Percentiles rank a stretch among this genome's conserved stretches.
These are phyloP conservation scores for Heliconius charithonia DNA, from an alignment of 2,888 invertebrate species.

Conservation along the genomic window DNA sequence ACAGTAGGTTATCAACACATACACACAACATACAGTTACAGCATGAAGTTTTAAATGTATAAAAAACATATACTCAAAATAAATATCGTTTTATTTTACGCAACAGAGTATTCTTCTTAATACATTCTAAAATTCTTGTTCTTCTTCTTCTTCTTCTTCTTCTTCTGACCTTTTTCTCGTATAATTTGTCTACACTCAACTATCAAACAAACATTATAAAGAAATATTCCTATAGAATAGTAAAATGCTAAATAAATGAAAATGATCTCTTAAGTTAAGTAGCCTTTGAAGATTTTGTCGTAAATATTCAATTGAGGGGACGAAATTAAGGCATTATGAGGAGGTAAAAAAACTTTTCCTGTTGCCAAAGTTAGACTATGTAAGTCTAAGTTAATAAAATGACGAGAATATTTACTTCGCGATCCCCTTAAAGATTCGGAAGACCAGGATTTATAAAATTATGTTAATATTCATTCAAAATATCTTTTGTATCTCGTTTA, in stretches of 20 bases:
- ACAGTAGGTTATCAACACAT: too few relatives aligned
- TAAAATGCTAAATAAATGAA: not conserved
- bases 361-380: not conserved
- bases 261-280: not conserved
- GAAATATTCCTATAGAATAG: not conserved
- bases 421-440: not conserved
- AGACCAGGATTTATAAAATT: too few relatives aligned
- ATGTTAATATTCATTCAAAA: too few relatives aligned
- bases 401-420: not conserved
- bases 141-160: too few relatives aligned
- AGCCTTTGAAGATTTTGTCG: not conserved
- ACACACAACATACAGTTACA: too few relatives aligned
- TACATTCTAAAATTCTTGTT: too few relatives aligned
- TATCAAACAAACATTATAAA: not conserved
- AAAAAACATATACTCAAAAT: too few relatives aligned
- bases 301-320: slow-evolving; percentile 7
- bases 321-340: not conserved
- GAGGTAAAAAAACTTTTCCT: slow-evolving; percentile 9
- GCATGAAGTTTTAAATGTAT: too few relatives aligned
- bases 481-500: not conserved
- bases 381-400: slow-evolving; percentile 7
- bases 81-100: too few relatives aligned
- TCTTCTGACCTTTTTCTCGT: too few relatives aligned
- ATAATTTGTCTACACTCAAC: too few relatives aligned
- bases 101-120: too few relatives aligned